Conservation (phyloP, 2,888 invertebrate species). For the Trachelus iudaicus region DNA sequence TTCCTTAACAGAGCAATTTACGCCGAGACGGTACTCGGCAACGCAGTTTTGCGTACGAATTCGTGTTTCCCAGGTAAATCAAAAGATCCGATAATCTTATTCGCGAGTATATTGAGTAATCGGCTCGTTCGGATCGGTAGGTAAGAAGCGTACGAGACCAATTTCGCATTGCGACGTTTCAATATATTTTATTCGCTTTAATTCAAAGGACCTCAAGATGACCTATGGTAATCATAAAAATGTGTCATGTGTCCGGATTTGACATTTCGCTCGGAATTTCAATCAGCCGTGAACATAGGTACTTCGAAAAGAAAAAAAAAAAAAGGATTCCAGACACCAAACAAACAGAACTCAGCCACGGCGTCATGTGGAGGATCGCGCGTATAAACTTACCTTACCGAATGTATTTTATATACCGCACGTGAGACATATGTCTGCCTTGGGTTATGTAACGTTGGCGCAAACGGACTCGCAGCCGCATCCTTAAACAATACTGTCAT, state of each 20-base stretch:
- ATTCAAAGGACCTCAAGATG: not conserved
- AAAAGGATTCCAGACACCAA: not conserved
- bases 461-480: not conserved
- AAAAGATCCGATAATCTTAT: too few species aligned
- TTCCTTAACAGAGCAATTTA: not conserved
- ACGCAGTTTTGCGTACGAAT: not conserved
- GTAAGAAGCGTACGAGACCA: too few species aligned
- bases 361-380: not conserved
- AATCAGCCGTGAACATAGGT: not conserved
- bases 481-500: constrained; percentile 3
- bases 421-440: not conserved
- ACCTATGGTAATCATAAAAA: not conserved
- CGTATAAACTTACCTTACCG: not conserved
- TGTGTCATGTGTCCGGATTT: not conserved
- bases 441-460: not conserved
- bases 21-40: not conserved
- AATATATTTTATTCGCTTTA: too few species aligned
- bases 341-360: not conserved
- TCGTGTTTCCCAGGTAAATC: not conserved
- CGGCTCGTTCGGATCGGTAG: too few species aligned
- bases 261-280: not conserved
- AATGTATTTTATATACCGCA: not conserved
- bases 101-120: too few species aligned
- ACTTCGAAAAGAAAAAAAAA: not conserved
- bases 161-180: too few species aligned